These are phyloP conservation scores for Lichenostomus cassidix DNA, from an alignment of 2,113 vertebrate species.

Conservation along the genomic window DNA sequence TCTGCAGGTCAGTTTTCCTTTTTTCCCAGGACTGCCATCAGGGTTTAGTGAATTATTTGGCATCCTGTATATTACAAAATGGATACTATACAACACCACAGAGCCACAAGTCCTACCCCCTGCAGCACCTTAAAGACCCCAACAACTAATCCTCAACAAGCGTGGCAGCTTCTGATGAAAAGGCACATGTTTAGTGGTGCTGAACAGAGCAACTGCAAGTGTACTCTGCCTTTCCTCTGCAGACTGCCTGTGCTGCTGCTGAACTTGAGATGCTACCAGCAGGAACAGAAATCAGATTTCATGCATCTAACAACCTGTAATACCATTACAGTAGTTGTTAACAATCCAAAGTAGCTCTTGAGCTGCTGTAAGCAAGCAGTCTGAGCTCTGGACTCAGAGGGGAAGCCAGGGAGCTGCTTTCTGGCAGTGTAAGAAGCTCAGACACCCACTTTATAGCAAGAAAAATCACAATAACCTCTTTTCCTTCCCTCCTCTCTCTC, in stretches of 20 bases:
- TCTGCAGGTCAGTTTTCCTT: not conserved
- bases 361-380: not conserved
- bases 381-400: not conserved
- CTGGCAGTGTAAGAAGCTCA: not conserved
- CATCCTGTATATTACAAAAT: not conserved
- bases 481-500: not conserved
- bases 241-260: not conserved
- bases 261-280: not conserved
- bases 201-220: not conserved
- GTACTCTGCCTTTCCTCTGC: not conserved
- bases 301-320: not conserved
- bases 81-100: not conserved
- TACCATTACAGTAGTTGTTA: not conserved
- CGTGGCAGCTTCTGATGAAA: not conserved
- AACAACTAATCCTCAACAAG: not conserved
- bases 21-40: not conserved
- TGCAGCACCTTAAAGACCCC: not conserved
- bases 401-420: not conserved
- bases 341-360: not conserved
- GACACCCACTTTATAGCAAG: not conserved
- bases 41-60: not conserved
- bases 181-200: not conserved
- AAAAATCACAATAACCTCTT: conserved; percentile 18
- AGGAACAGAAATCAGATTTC: conserved; percentile 18
- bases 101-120: not conserved